Evolutionary conservation across 2,888 invertebrate species (phyloP), one percentile per base, ranked within the genome.

Genomic region (Eupithecia inturbata): DNA sequence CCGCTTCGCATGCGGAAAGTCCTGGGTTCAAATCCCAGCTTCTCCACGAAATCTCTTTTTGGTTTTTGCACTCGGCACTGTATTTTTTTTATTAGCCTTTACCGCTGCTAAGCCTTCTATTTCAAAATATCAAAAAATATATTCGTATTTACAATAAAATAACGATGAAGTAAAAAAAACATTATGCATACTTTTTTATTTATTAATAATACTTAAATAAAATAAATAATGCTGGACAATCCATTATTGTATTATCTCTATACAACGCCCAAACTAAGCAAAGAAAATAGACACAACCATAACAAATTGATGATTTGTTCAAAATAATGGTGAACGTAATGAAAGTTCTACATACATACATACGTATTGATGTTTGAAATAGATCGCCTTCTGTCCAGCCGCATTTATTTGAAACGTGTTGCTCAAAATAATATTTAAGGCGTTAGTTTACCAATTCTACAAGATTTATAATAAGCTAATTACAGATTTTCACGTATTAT

Each of bases 1-100:
- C 66, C 66, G 66, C 66, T 66, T 66, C 66, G 66, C 66, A 66
- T 66, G 66, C 66, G 66, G 66, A 66, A 39, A 64, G 28, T 49
- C 45, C 60, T 63, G 63, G 62, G 63, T 68, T 53, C 53, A 53
- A 68, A 68, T 45, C 68, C 68, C 49, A 45, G 68, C 49, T 68
- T 68, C 53, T 45, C 53, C 53, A 68, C 9, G 10, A 5, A 1
- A 26, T 7, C 10, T 10, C n/a, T 62, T 62, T 62, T 62, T 62
- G 1, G 19, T 62, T 39, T 66, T 66, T 66, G 12, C 16, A 26
- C 26, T 57, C 26, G 0, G 22, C 3, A 14, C 4, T 26, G 14
- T 41, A 41, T 41, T 41, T 39, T 41, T 41, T 41, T 0, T 5
- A 16, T 7, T 39, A 39, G 39, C 14, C 14, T 39, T 39, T 10